phyloP scores from a whole-genome alignment of 2,113 vertebrate species.

The Lagopus leucura region DNA sequence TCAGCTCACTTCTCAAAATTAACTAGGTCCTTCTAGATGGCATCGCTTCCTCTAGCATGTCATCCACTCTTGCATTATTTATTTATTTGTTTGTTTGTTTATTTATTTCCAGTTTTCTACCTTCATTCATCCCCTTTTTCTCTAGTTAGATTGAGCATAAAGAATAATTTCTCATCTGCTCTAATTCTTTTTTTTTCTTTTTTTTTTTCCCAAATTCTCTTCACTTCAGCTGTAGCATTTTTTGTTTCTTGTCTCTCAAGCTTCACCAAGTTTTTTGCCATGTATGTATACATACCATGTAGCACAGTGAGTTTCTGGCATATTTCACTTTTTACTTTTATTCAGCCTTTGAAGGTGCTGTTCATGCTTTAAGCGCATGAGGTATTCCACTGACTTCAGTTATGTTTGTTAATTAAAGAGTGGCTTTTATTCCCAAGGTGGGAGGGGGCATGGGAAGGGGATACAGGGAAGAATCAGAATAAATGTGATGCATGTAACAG shows the following conservation, averaged over 20 bases:
- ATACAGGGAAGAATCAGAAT: neutral
- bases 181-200: neutral
- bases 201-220: neutral
- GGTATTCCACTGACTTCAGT: neutral
- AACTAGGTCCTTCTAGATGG: neutral
- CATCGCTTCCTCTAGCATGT: neutral
- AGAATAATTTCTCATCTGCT: neutral
- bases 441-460: too few relatives aligned
- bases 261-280: neutral
- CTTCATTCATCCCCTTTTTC: neutral
- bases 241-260: neutral
- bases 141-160: neutral
- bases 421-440: constrained; percentile 20
- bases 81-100: too few relatives aligned
- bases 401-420: neutral
- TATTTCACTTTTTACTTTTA: constrained; percentile 11
- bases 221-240: neutral
- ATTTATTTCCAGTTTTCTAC: neutral
- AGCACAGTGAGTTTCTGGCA: neutral
- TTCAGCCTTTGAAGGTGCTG: neutral
- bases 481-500: neutral
- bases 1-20: neutral
- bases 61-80: neutral
- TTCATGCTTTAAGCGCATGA: constrained; percentile 1
- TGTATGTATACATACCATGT: accelerated